Percentiles rank a stretch among this genome's conserved stretches.
Conservation (phyloP, 2,797 vertebrate genomes). For the Staurois parvus region DNA sequence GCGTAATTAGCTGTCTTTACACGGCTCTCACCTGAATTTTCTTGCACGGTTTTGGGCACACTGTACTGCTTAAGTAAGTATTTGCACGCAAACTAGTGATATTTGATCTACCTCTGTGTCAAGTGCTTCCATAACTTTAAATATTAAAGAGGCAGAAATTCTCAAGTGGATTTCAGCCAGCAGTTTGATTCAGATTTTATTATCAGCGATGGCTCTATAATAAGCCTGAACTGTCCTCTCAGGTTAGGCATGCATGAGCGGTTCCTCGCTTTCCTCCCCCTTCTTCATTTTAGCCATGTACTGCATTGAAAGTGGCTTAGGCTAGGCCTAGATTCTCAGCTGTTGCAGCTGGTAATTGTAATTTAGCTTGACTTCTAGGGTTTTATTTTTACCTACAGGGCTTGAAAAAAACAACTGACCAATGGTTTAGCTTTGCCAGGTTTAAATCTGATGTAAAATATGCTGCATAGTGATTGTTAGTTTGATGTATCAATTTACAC, state of each 20-base stretch:
- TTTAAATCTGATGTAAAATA: neutral
- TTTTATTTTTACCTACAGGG: neutral
- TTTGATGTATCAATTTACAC: constrained; percentile 4
- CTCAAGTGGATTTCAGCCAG: constrained; percentile 79
- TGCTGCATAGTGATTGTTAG: neutral
- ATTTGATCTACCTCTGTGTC: constrained; percentile 88
- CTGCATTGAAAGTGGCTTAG: constrained; percentile 52
- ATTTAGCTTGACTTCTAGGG: constrained; percentile 27
- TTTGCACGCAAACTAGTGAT: constrained; percentile 88
- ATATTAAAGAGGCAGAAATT: constrained; percentile 87
- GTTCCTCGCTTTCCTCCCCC: constrained; percentile 65
- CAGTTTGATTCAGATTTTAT: constrained; percentile 91
- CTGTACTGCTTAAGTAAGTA: constrained; percentile 83
- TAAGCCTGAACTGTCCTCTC: constrained; percentile 91
- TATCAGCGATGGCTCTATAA: constrained; percentile 88
- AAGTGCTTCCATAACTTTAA: constrained; percentile 89
- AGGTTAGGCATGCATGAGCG: constrained; percentile 86
- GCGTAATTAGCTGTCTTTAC: constrained; percentile 79
- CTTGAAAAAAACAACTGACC: neutral
- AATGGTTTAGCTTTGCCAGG: constrained; percentile 17
- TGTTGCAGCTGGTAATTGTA: constrained; percentile 37
- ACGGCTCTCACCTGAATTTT: constrained; percentile 76
- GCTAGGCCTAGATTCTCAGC: constrained; percentile 48
- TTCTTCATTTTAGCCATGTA: constrained; percentile 54
- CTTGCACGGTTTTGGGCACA: constrained; percentile 73